A percentile compares a stretch with the other conserved stretches of the same genome.
phyloP scores from a whole-genome alignment of 2,888 invertebrate genomes.

The Tubulanus polymorphus region DNA sequence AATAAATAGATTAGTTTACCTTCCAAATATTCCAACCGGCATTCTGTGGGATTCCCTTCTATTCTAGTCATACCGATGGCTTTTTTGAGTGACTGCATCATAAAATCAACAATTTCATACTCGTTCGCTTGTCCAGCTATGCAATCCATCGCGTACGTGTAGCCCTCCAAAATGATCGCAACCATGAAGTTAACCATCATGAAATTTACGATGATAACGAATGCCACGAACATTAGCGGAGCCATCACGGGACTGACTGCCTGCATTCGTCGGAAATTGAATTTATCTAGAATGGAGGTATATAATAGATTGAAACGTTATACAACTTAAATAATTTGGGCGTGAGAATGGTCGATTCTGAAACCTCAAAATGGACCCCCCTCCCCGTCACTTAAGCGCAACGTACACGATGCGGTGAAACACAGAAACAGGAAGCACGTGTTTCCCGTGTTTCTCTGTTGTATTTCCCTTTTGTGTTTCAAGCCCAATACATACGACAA shows the following conservation, averaged over 20 bases:
- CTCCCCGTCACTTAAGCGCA: no score
- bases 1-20: neutral
- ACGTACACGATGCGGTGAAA: no score
- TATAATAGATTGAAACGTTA: no score
- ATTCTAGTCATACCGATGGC: neutral
- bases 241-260: conserved; percentile 2
- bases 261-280: conserved; percentile 4
- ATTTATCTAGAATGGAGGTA: conserved; percentile 10
- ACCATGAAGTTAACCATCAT: conserved; percentile 12
- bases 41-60: neutral
- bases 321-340: no score
- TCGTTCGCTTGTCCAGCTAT: neutral
- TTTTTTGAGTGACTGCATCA: neutral
- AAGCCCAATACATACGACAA: no score
- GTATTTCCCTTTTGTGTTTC: no score
- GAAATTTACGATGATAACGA: conserved; percentile 3
- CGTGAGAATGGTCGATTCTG: no score
- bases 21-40: neutral
- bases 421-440: no score
- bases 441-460: no score
- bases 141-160: neutral
- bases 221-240: conserved; percentile 6
- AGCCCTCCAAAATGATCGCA: conserved; percentile 8
- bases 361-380: no score
- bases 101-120: neutral